phyloP scores from a whole-genome alignment of 2,113 vertebrate genomes.

The Hippocampus zosterae region DNA sequence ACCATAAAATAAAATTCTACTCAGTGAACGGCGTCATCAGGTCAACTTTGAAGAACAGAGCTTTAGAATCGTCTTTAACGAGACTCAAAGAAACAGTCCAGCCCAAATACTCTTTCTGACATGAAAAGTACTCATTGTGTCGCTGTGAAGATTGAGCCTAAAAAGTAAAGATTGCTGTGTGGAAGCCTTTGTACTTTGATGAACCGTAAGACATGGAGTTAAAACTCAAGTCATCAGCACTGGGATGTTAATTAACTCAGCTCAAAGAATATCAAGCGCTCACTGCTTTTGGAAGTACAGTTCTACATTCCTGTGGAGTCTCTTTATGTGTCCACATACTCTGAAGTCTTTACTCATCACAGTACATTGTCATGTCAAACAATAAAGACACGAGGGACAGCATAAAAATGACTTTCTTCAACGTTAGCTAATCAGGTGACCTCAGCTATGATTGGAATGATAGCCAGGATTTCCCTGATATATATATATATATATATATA shows the following conservation, averaged over 20 bases:
- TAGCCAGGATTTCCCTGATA: constrained; percentile 8
- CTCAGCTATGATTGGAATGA: constrained; percentile 34
- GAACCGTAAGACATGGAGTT: constrained; percentile 23
- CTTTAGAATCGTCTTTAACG: not conserved
- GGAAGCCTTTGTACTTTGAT: constrained; percentile 15
- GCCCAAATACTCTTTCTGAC: constrained; percentile 18
- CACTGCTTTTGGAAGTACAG: constrained; percentile 61
- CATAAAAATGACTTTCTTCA: not conserved
- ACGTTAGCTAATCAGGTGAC: constrained; percentile 7
- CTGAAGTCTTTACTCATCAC: constrained; percentile 12
- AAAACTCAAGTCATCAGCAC: constrained; percentile 40
- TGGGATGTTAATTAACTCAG: constrained; percentile 56
- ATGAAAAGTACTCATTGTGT: constrained; percentile 25
- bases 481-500: too few species aligned
- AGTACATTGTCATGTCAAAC: constrained; percentile 2
- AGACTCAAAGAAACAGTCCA: constrained; percentile 14
- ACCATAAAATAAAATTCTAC: constrained; percentile 2
- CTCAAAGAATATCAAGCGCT: constrained; percentile 55
- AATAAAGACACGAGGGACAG: not conserved
- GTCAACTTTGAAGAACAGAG: constrained; percentile 5
- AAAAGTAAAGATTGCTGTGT: constrained; percentile 8
- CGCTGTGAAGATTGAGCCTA: constrained; percentile 21
- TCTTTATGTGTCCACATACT: constrained; percentile 36
- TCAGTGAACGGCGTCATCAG: not conserved
- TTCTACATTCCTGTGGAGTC: constrained; percentile 65